These are phyloP conservation scores for Psephotus haematonotus DNA, from an alignment of 2,113 vertebrate genomes.

Conservation along the genomic window DNA sequence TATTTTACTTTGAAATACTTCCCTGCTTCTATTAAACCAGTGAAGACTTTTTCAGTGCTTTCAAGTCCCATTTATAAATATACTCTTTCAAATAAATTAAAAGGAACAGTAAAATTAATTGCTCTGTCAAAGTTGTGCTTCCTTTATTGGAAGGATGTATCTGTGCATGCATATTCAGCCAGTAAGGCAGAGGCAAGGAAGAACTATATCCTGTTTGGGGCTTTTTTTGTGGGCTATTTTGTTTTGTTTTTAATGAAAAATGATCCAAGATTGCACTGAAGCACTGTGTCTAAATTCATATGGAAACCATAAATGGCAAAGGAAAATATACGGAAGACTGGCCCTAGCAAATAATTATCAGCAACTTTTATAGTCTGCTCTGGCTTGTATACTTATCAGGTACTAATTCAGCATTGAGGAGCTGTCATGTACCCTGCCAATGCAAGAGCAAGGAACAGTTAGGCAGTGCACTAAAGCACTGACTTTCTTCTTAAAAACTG, in stretches of 20 bases:
- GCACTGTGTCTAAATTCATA: background rate
- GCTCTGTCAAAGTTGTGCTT: background rate
- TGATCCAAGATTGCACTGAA: background rate
- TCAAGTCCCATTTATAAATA: background rate
- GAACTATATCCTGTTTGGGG: background rate
- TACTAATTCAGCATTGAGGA: background rate
- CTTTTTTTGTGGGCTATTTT: background rate
- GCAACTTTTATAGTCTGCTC: background rate
- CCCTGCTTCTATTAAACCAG: background rate
- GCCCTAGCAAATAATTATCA: constrained; percentile 1
- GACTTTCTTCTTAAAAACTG: background rate
- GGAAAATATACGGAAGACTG: background rate
- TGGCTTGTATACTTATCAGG: background rate
- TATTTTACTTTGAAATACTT: background rate
- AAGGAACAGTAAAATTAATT: constrained; percentile 11
- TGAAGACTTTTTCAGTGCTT: background rate
- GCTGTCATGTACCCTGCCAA: background rate
- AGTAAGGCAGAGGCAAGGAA: background rate
- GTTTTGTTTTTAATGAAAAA: background rate
- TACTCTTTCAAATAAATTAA: background rate
- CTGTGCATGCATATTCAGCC: background rate
- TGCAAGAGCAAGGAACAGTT: rapidly evolving
- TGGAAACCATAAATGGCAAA: background rate
- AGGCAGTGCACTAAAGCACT: background rate
- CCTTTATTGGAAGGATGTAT: background rate